Percentiles rank a stretch among this genome's conserved stretches.
Evolutionary conservation across 35 echinoderm and acorn worm genomes (phyloP).

Genomic region (Ophioderma brevispina): DNA sequence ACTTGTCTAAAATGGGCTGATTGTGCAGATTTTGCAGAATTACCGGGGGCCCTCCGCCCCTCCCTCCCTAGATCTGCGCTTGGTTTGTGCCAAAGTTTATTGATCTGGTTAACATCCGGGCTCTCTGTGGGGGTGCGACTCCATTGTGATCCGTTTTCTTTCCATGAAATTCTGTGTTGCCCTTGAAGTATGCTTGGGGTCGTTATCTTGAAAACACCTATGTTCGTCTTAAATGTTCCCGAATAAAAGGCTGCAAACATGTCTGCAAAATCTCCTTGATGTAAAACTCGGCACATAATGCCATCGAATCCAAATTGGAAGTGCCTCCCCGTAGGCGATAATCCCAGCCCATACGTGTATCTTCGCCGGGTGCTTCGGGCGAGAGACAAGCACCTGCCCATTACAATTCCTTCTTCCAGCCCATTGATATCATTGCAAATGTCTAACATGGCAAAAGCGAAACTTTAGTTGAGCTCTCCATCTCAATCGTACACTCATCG

Average conservation of each 20-base stretch:
- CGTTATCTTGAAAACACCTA: slow-evolving; percentile 35
- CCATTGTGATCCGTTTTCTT: slow-evolving; percentile 35
- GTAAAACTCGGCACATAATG: slow-evolving; percentile 34
- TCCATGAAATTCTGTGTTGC: slow-evolving; percentile 13
- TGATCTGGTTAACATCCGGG: slow-evolving; percentile 60
- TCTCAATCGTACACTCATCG: slow-evolving; percentile 53
- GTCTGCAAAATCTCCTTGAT: background rate
- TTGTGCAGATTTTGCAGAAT: too few relatives aligned
- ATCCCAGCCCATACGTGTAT: slow-evolving; percentile 46
- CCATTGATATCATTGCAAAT: too few relatives aligned
- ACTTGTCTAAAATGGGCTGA: too few relatives aligned
- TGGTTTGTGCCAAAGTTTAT: slow-evolving; percentile 56
- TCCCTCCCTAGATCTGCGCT: too few relatives aligned
- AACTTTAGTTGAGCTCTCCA: too few relatives aligned
- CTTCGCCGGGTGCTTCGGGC: slow-evolving; percentile 52
- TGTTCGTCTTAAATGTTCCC: background rate
- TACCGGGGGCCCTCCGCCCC: too few relatives aligned
- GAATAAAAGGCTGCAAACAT: slow-evolving; percentile 34
- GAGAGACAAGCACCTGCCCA: too few relatives aligned
- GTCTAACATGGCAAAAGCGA: too few relatives aligned
- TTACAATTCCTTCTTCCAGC: too few relatives aligned
- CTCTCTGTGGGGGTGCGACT: slow-evolving; percentile 50
- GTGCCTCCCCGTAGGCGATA: background rate
- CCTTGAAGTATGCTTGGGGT: slow-evolving; percentile 30
- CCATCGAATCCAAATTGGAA: slow-evolving; percentile 15